A percentile compares a stretch with the other conserved stretches of the same genome.
These are phyloP conservation scores for Drosophila serrata DNA, from an alignment of 1,140 invertebrate species.

Conservation along the genomic window DNA sequence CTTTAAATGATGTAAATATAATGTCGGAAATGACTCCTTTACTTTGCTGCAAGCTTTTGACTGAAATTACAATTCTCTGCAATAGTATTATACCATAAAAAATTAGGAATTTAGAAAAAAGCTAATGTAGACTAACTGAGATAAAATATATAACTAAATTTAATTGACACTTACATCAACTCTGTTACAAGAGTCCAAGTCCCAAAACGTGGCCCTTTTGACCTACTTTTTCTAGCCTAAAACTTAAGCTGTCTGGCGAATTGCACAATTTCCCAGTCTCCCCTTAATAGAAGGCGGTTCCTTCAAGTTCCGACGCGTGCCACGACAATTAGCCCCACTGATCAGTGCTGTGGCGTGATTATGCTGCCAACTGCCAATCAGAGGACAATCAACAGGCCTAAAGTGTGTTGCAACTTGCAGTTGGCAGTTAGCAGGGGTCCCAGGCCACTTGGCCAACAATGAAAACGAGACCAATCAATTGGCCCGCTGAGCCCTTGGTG, in stretches of 20 bases:
- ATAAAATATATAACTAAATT: background rate
- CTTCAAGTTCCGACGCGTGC: constrained; percentile 60
- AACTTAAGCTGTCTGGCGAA: constrained; percentile 37
- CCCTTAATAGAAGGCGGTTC: constrained; percentile 21
- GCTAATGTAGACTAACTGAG: too few species aligned
- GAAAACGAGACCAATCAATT: constrained; percentile 71
- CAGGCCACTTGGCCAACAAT: constrained; percentile 50
- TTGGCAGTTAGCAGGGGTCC: constrained; percentile 2
- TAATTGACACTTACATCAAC: background rate
- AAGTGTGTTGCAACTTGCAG: constrained; percentile 59
- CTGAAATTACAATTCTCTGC: too few species aligned
- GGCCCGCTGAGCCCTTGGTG: constrained; percentile 53
- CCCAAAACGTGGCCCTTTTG: constrained; percentile 56
- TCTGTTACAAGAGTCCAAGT: background rate
- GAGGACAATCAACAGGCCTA: constrained; percentile 54
- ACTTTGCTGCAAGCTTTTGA: too few species aligned
- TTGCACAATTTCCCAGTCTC: constrained; percentile 47
- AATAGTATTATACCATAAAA: too few species aligned
- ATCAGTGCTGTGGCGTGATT: constrained; percentile 12
- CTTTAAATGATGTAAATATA: too few species aligned
- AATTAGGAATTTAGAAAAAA: too few species aligned
- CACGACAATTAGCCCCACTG: constrained; percentile 57
- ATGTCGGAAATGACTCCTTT: too few species aligned
- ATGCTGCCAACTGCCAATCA: constrained; percentile 70
- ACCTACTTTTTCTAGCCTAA: constrained; percentile 49